Evolutionary conservation across 2,797 vertebrate genomes (phyloP).

Genomic region (Botia kubotai): DNA sequence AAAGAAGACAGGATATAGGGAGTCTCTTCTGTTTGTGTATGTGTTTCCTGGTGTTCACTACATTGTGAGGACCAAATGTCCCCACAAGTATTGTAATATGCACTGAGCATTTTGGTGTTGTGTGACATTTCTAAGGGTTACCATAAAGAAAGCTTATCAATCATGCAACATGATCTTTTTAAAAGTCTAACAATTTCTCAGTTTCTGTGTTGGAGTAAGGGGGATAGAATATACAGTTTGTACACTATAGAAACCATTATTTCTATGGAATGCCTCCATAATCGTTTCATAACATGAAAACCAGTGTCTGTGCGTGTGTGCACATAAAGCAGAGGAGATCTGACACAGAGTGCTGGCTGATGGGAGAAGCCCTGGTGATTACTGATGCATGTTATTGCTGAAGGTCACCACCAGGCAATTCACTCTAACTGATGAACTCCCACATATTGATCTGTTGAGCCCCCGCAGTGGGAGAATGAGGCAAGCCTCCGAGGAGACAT

Average conservation of each 20-base stretch:
- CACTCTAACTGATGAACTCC: constrained; percentile 54
- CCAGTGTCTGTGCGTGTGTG: neutral
- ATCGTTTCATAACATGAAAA: no score
- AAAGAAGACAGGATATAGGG: neutral
- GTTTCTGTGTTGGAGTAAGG: no score
- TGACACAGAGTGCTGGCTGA: constrained; percentile 33
- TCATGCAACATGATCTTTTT: no score
- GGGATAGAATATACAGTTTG: no score
- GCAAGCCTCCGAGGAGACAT: constrained; percentile 23
- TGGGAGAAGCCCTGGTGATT: constrained; percentile 41
- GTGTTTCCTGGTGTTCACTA: neutral
- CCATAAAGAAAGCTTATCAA: no score
- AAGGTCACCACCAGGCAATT: constrained; percentile 51
- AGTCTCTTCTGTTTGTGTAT: neutral
- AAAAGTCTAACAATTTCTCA: no score
- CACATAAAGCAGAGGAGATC: constrained; percentile 20
- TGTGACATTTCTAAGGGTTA: no score
- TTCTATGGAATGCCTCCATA: no score
- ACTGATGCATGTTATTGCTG: constrained; percentile 44
- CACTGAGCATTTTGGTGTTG: no score
- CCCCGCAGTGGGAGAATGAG: constrained; percentile 25
- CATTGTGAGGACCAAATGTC: no score
- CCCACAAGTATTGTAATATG: no score
- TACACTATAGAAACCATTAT: no score
- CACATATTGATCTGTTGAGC: constrained; percentile 48